phyloP scores from a whole-genome alignment of 37 sponge, comb jelly and placozoan genomes.

The Mnemiopsis leidyi region DNA sequence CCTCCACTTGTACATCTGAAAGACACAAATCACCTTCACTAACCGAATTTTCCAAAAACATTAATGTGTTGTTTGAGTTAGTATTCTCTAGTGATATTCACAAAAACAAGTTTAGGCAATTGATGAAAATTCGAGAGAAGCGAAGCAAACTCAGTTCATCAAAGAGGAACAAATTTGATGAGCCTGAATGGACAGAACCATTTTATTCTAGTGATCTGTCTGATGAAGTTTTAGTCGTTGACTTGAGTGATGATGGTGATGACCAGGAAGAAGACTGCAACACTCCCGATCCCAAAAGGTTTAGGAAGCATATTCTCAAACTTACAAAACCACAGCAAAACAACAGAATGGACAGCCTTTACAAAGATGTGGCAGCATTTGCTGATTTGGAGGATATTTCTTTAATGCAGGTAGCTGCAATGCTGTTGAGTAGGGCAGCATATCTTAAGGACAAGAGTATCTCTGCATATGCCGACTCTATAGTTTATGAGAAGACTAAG shows the following conservation, averaged over 20 bases:
- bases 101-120: neutral
- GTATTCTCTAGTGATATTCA: neutral
- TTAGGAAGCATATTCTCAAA: neutral
- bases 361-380: neutral
- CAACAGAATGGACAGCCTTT: neutral
- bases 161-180: neutral
- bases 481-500: neutral
- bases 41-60: neutral
- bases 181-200: neutral
- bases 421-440: neutral
- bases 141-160: neutral
- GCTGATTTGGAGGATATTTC: neutral
- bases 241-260: neutral
- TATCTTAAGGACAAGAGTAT: neutral
- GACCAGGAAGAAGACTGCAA: neutral
- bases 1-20: neutral
- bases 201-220: neutral
- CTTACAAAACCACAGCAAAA: neutral
- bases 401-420: neutral
- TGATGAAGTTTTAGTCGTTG: neutral
- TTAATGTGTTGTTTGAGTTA: neutral
- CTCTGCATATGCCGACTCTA: neutral
- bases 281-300: neutral
- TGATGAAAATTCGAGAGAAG: neutral
- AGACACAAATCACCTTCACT: neutral